These are phyloP conservation scores for Actinostola sp. DNA, from an alignment of 92 coral and sea anemone species.

Conservation along the genomic window DNA sequence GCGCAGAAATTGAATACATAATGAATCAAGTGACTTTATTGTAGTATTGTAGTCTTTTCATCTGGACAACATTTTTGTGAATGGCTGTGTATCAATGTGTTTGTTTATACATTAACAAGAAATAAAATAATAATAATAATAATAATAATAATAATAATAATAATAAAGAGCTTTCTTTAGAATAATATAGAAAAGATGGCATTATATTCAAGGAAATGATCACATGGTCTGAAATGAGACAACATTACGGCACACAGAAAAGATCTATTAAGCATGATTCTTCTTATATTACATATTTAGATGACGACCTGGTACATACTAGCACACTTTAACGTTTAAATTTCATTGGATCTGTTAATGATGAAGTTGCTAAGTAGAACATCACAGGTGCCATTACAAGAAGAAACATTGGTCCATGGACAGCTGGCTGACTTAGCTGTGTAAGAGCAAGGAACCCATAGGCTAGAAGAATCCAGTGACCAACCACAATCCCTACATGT, in stretches of 20 bases:
- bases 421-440: constrained; percentile 63
- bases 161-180: too few relatives aligned
- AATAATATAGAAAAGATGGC: too few relatives aligned
- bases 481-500: constrained; percentile 73
- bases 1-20: too few relatives aligned
- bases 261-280: not conserved
- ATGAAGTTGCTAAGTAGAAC: constrained; percentile 81
- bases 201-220: not conserved
- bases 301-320: not conserved
- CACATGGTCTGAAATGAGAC: not conserved
- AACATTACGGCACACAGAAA: not conserved
- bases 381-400: constrained; percentile 80
- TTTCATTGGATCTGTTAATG: constrained; percentile 86
- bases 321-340: constrained; percentile 47
- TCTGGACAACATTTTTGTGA: too few relatives aligned
- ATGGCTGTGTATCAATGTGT: too few relatives aligned
- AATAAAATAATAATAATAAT: too few relatives aligned
- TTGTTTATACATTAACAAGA: too few relatives aligned
- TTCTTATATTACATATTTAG: not conserved
- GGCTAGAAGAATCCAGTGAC: constrained; percentile 88
- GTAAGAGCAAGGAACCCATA: constrained; percentile 93
- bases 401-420: constrained; percentile 87
- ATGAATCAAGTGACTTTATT: too few relatives aligned
- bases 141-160: too few relatives aligned
- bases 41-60: too few relatives aligned